Evolutionary conservation across 2,888 invertebrate genomes (phyloP), one percentile per base, ranked within the genome.

Genomic region (Sialis fuliginosa): DNA sequence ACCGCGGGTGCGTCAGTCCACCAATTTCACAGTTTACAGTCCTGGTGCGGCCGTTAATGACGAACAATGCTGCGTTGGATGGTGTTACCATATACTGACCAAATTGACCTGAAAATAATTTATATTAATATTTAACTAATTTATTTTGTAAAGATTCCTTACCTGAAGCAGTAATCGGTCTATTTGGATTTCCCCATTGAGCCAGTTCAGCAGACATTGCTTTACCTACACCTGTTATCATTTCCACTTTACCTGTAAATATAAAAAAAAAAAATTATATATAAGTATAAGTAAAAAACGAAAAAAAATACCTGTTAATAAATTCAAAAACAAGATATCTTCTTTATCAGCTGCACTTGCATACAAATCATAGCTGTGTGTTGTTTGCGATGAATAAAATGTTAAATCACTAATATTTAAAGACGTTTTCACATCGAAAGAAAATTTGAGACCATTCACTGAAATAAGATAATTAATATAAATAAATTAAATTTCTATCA

Each of bases 1-100:
- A 69, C 51, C 74, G 70, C 13, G 80, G 79, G 60, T 79, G 77
- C 42, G 72, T 68, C 45, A 82, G 68, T 42, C 77, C 77, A 42
- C 77, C 77, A 53, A 81, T 81, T 62, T 81, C 79, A 65, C 84
- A 84, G 63, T 81, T 81, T 49, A 82, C 77, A 42, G 78, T 78
- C 58, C 78, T 68, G 51, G 77, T 76, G 55, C 75, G 73, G 7
- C 80, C 81, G 59, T 82, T 81, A 50, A 83, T 68, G 40, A 83
- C 77, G 61, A 80, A 77, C 33, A 81, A 66, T 9, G 81, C 77
- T 54, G 79, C 77, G 57, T 72, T 75, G 47, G 80, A 77, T 1
- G 81, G 79, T 35, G 80, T 78, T 50, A 81, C 77, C 71, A 84
- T 74, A 61, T 75, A 82, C 56, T 78, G 76, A 40, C 80, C 80